phyloP scores from a whole-genome alignment of 2,888 invertebrate species.

The Parapristionchus giblindavisi region DNA sequence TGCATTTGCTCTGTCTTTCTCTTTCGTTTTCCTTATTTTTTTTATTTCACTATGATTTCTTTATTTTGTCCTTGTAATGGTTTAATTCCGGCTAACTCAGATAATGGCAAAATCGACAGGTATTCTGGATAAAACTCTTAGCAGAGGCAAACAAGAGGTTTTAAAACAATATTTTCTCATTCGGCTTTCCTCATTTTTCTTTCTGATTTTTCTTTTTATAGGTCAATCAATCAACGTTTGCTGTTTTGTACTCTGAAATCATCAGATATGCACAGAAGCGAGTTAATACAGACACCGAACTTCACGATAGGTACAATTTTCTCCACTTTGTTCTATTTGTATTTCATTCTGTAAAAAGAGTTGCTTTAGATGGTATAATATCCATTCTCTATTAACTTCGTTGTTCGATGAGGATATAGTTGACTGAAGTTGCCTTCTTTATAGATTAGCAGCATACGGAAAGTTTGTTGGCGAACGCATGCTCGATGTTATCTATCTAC shows the following conservation, averaged over 20 bases:
- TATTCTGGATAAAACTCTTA: conserved; percentile 67
- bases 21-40: not conserved
- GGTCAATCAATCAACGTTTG: conserved; percentile 77
- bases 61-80: not conserved
- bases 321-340: not conserved
- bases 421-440: conserved; percentile 44
- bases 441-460: conserved; percentile 90
- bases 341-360: not conserved
- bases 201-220: not conserved
- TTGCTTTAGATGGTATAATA: too few relatives aligned
- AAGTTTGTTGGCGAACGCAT: conserved; percentile 92
- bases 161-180: not conserved
- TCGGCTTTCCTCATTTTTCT: not conserved
- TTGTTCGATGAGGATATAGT: not conserved
- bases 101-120: conserved; percentile 56
- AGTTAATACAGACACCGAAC: conserved; percentile 90
- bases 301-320: conserved; percentile 80
- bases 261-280: conserved; percentile 92
- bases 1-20: not conserved
- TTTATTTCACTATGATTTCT: not conserved
- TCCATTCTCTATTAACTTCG: conserved; percentile 52
- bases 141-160: conserved; percentile 67
- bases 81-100: not conserved
- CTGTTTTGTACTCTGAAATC: conserved; percentile 94
- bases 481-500: conserved; percentile 89